Evolutionary conservation across 2,888 invertebrate species (phyloP).

Genomic region (Diadegma fenestrale): DNA sequence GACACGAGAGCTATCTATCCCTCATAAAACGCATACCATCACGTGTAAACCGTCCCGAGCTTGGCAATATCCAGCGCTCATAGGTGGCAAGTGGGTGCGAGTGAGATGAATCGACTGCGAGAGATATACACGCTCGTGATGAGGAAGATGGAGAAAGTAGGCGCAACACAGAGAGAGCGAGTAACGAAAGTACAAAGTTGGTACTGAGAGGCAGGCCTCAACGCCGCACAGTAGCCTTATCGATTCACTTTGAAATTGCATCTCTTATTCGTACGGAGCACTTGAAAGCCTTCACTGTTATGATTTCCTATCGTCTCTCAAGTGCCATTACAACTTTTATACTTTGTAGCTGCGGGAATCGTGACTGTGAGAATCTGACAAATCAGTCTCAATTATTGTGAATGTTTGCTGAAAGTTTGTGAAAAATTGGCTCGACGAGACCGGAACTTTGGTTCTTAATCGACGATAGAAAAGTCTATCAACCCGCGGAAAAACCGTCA

Average conservation of each 20-base stretch:
- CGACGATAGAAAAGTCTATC: not conserved
- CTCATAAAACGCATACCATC: slow-evolving; percentile 77
- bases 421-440: no score
- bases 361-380: not conserved
- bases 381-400: not conserved
- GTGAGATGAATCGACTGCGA: slow-evolving; percentile 1
- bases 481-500: not conserved
- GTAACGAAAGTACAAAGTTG: slow-evolving; percentile 46
- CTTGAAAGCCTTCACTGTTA: slow-evolving; percentile 30
- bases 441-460: no score
- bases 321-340: slow-evolving; percentile 10
- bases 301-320: slow-evolving; percentile 29
- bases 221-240: slow-evolving; percentile 71
- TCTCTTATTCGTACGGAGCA: not conserved
- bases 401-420: no score
- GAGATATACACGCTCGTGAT: slow-evolving; percentile 5
- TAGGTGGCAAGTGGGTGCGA: slow-evolving; percentile 37
- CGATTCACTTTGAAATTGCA: slow-evolving; percentile 41
- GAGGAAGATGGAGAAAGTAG: slow-evolving; percentile 1
- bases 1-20: slow-evolving; percentile 64
- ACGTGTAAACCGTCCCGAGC: slow-evolving; percentile 70
- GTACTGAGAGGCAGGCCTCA: slow-evolving; percentile 66
- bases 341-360: not conserved
- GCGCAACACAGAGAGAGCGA: slow-evolving; percentile 17
- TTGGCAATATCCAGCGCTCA: slow-evolving; percentile 77